Conservation (phyloP, 2,888 invertebrate genomes). For the Sphaeridia pumilis region DNA sequence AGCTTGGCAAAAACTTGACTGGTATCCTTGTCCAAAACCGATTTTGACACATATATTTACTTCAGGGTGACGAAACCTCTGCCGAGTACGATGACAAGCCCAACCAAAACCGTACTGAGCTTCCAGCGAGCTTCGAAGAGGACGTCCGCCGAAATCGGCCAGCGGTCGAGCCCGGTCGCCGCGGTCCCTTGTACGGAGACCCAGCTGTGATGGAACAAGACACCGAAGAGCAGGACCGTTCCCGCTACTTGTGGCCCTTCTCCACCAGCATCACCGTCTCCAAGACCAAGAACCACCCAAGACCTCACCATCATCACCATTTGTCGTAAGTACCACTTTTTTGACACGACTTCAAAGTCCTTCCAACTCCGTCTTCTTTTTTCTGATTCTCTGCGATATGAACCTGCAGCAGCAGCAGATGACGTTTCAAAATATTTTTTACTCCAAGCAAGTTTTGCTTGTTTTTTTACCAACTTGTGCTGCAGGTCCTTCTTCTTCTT, state of each 20-base stretch:
- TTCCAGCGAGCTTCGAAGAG: slow-evolving; percentile 27
- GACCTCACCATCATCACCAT: slow-evolving; percentile 4
- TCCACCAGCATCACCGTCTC: slow-evolving; percentile 18
- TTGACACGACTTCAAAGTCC: too few species aligned
- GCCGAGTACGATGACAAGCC: slow-evolving; percentile 4
- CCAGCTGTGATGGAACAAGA: slow-evolving; percentile 26
- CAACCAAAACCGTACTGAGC: slow-evolving; percentile 8
- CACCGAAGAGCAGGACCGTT: slow-evolving; percentile 23
- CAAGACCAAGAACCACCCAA: slow-evolving; percentile 2
- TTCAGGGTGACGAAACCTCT: neutral
- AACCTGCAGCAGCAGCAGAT: too few species aligned
- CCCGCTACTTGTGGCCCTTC: slow-evolving; percentile 30
- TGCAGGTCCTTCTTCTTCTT: too few species aligned
- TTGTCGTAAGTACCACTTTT: slow-evolving; percentile 15
- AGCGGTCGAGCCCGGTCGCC: slow-evolving; percentile 8
- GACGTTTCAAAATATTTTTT: too few species aligned
- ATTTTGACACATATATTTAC: too few species aligned
- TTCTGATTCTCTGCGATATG: too few species aligned
- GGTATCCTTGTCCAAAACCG: too few species aligned
- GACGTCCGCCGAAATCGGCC: slow-evolving; percentile 21
- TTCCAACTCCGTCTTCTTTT: too few species aligned
- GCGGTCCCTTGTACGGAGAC: slow-evolving; percentile 21
- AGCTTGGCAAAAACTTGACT: too few species aligned
- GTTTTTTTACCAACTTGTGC: too few species aligned
- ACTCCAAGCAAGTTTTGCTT: too few species aligned